Evolutionary conservation across 2,888 invertebrate genomes (phyloP).

Genomic region (Apamea anceps): DNA sequence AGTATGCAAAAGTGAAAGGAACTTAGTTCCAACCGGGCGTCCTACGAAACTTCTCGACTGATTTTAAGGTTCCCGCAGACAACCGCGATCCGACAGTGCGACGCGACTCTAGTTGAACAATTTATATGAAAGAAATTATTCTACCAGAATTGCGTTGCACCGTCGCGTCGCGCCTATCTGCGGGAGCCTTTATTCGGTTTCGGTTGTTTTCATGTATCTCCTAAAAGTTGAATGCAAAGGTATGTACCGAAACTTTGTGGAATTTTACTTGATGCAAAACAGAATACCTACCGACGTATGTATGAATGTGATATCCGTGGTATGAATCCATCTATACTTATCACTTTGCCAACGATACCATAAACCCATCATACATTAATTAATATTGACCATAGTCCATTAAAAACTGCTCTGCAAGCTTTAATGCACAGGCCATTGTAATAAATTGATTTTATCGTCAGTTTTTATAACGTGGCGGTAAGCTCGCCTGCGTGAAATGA

Average conservation of each 20-base stretch:
- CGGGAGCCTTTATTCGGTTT: background rate
- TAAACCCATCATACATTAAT: constrained; percentile 16
- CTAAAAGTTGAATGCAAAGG: background rate
- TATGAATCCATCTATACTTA: background rate
- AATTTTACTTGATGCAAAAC: background rate
- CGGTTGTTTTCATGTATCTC: background rate
- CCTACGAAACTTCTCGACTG: no score
- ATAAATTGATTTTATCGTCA: constrained; percentile 39
- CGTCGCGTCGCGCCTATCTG: no score
- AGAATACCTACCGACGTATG: no score
- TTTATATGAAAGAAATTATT: no score
- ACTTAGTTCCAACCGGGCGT: no score
- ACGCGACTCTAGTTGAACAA: no score
- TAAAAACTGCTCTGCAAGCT: constrained; percentile 19
- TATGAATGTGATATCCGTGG: no score
- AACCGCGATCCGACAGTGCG: no score
- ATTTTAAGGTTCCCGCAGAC: no score
- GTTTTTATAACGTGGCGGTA: constrained; percentile 8
- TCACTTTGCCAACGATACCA: background rate
- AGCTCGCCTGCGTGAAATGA: constrained; percentile 17
- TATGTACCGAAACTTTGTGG: background rate
- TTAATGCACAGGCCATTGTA: constrained; percentile 21
- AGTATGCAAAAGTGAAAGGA: no score
- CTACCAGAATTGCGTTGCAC: no score
- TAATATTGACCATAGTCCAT: constrained; percentile 25